Conservation (phyloP, 2,888 invertebrate species). For the Oxystoma pomonae region DNA sequence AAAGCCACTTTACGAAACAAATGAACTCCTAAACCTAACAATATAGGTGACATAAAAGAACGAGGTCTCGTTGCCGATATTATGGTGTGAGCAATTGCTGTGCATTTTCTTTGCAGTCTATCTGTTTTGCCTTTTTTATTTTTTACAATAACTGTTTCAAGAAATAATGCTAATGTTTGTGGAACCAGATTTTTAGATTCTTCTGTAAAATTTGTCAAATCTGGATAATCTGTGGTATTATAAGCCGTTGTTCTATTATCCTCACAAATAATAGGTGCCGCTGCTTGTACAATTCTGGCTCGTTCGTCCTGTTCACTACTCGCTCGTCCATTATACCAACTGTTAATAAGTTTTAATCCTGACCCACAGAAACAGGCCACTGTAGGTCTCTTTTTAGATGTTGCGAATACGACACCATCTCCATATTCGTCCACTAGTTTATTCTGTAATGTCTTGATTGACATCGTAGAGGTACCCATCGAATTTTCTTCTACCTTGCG, state of each 20-base stretch:
- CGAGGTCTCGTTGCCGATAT: too few species aligned
- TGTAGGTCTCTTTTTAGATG: constrained; percentile 9
- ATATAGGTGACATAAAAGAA: too few species aligned
- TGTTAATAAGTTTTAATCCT: constrained; percentile 5
- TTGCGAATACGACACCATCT: constrained; percentile 13
- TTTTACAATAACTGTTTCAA: too few species aligned
- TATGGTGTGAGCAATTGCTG: too few species aligned
- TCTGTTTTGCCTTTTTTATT: too few species aligned
- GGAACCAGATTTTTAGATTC: constrained; percentile 4
- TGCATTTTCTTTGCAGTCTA: too few species aligned
- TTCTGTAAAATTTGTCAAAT: constrained; percentile 15
- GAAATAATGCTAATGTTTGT: constrained; percentile 1
- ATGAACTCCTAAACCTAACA: too few species aligned
- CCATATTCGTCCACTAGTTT: constrained; percentile 10
- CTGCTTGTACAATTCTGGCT: constrained; percentile 15
- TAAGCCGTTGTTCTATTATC: constrained; percentile 13
- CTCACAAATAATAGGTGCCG: constrained; percentile 11
- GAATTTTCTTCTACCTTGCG: too few species aligned
- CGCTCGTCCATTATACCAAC: not conserved
- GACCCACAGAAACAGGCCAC: constrained; percentile 12
- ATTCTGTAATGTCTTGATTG: constrained; percentile 5
- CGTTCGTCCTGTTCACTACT: not conserved
- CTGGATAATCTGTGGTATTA: constrained; percentile 10
- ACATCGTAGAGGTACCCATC: constrained; percentile 1
- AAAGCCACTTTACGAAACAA: too few species aligned